phyloP scores from a whole-genome alignment of 2,888 invertebrate genomes.

The Mesorhabditis spiculigera region DNA sequence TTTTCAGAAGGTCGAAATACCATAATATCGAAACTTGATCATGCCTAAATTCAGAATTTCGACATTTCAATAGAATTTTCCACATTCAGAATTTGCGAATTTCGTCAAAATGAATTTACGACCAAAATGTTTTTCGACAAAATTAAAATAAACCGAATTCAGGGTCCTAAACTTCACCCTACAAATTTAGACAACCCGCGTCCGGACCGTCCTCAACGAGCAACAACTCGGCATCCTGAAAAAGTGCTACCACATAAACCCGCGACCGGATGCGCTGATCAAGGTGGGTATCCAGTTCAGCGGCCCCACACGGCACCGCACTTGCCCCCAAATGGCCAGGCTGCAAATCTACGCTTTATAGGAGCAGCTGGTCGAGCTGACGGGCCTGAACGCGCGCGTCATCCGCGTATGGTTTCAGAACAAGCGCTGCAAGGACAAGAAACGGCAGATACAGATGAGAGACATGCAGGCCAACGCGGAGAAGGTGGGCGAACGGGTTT shows the following conservation, averaged over 20 bases:
- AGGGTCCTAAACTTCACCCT: background rate
- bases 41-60: too few relatives aligned
- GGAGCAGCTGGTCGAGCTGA: constrained; percentile 98
- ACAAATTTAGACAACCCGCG: constrained; percentile 78
- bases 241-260: constrained; percentile 95
- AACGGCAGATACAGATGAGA: constrained; percentile 91
- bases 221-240: constrained; percentile 94
- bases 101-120: too few relatives aligned
- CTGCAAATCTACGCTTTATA: background rate
- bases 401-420: constrained; percentile 97
- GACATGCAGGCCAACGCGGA: constrained; percentile 65
- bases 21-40: too few relatives aligned
- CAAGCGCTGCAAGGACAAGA: constrained; percentile 93
- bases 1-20: too few relatives aligned
- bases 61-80: too few relatives aligned
- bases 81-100: too few relatives aligned
- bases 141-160: too few relatives aligned
- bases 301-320: background rate
- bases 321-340: too few relatives aligned
- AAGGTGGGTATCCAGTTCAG: constrained; percentile 64
- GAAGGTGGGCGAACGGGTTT: too few relatives aligned
- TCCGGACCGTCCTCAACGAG: constrained; percentile 95
- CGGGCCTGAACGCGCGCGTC: constrained; percentile 86
- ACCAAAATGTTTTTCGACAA: too few relatives aligned
- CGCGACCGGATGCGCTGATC: constrained; percentile 95